Conservation (phyloP, 2,888 invertebrate species). For the Cerastis rubricosa region DNA sequence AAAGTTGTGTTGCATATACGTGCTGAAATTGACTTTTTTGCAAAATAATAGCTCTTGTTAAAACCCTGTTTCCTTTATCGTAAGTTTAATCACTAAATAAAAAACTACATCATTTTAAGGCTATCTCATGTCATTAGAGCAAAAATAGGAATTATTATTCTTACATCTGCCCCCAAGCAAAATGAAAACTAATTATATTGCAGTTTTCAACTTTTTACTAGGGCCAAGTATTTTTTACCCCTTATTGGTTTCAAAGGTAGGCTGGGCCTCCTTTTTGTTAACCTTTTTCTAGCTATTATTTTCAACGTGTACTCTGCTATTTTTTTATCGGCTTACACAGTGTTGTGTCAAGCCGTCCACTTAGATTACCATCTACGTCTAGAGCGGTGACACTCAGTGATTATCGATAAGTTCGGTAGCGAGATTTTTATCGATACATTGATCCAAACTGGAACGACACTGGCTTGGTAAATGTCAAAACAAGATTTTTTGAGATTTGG, state of each 20-base stretch:
- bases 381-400: constrained; percentile 80
- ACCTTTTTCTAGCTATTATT: constrained; percentile 66
- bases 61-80: constrained; percentile 1
- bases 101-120: constrained; percentile 9
- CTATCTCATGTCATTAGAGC: constrained; percentile 39
- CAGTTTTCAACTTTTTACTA: constrained; percentile 33
- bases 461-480: constrained; percentile 67
- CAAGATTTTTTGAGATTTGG: constrained; percentile 52
- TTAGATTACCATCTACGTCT: constrained; percentile 77
- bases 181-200: constrained; percentile 57
- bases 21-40: no score
- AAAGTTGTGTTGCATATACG: background rate
- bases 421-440: constrained; percentile 75
- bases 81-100: constrained; percentile 14
- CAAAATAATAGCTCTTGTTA: no score
- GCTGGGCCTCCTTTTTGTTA: constrained; percentile 41
- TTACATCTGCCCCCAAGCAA: constrained; percentile 39
- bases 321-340: constrained; percentile 71
- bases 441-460: constrained; percentile 68
- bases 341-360: constrained; percentile 70
- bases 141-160: constrained; percentile 36
- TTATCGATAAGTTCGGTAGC: constrained; percentile 78
- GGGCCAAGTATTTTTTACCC: constrained; percentile 34
- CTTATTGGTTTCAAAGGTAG: constrained; percentile 42
- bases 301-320: constrained; percentile 59